phyloP scores from a whole-genome alignment of 2,113 vertebrate genomes.

The Maccullochella peelii region DNA sequence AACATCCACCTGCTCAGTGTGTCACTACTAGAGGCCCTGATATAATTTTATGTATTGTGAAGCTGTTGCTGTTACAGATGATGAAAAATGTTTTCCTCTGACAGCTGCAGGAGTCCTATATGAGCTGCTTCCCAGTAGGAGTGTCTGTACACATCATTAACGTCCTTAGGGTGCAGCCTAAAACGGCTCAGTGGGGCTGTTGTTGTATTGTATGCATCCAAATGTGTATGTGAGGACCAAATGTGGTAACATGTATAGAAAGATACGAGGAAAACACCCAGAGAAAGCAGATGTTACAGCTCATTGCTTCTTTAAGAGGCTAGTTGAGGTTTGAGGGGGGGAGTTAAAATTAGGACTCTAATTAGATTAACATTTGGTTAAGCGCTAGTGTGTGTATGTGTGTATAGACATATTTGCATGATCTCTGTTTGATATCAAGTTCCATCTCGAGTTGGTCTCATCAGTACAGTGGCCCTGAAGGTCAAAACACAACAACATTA shows the following conservation, averaged over 20 bases:
- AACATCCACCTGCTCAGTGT: not conserved
- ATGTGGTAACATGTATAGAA: not conserved
- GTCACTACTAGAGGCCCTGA: not conserved
- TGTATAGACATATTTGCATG: not conserved
- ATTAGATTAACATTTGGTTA: not conserved
- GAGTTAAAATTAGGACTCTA: not conserved
- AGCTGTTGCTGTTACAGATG: not conserved
- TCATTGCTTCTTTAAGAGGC: no score
- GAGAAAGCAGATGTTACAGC: no score
- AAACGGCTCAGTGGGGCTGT: no score
- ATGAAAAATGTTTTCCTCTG: not conserved
- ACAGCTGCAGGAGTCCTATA: not conserved
- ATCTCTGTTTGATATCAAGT: not conserved
- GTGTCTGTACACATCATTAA: not conserved
- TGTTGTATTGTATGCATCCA: no score
- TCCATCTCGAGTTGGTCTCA: not conserved
- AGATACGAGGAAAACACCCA: no score
- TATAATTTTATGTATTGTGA: not conserved
- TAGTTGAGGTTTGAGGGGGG: not conserved
- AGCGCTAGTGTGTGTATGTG: not conserved
- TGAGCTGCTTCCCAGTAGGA: not conserved
- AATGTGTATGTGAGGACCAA: not conserved
- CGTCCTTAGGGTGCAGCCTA: not conserved
- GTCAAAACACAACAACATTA: no score
- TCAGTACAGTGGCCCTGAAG: no score